These are phyloP conservation scores for Trichomycterus rosablanca DNA, from an alignment of 2,113 vertebrate genomes.

Conservation along the genomic window DNA sequence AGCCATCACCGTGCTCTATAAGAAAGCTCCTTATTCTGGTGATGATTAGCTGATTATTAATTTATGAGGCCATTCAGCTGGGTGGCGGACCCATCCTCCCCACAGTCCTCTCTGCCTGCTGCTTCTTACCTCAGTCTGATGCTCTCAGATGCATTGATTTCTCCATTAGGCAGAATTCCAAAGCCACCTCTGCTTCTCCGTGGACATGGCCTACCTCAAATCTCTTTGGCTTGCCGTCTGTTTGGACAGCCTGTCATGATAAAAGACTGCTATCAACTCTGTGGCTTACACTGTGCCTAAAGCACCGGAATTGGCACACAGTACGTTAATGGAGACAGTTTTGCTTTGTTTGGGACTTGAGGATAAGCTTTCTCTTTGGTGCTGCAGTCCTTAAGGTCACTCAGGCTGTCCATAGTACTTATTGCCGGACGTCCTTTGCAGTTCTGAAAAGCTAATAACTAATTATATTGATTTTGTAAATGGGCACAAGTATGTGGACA, in stretches of 20 bases:
- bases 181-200: slow-evolving; percentile 28
- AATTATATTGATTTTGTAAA: no score
- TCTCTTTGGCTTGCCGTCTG: slow-evolving; percentile 27
- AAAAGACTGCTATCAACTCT: slow-evolving; percentile 37
- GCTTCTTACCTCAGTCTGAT: slow-evolving; percentile 12
- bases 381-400: neutral
- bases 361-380: no score
- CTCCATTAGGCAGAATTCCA: slow-evolving; percentile 54
- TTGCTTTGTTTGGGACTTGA: neutral
- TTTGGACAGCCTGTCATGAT: slow-evolving; percentile 13
- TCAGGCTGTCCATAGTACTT: neutral
- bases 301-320: slow-evolving; percentile 8
- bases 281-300: slow-evolving; percentile 25
- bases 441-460: no score
- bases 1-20: slow-evolving; percentile 34
- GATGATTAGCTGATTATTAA: slow-evolving; percentile 60
- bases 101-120: slow-evolving; percentile 22
- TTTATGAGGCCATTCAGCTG: slow-evolving; percentile 62
- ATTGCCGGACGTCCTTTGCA: no score
- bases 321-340: neutral
- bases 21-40: slow-evolving; percentile 48
- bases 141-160: slow-evolving; percentile 47
- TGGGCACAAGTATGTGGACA: no score
- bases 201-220: slow-evolving; percentile 9
- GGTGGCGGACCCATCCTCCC: slow-evolving; percentile 40